Evolutionary conservation across 2,113 vertebrate genomes (phyloP).

Genomic region (Anas platyrhynchos): DNA sequence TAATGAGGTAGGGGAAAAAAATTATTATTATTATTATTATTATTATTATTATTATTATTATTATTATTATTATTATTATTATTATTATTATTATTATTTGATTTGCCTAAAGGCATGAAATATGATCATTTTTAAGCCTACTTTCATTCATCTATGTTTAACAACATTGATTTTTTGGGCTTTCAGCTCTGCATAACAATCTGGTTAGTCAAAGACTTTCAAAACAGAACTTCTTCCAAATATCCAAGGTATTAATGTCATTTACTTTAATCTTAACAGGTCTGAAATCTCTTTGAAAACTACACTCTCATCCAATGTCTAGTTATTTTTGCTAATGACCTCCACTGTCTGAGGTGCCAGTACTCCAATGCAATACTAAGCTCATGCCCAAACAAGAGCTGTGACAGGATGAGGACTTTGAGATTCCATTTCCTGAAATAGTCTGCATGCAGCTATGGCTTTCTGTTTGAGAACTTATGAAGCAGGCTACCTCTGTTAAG

Average conservation of each 20-base stretch:
- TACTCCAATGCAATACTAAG: neutral
- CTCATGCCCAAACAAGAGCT: neutral
- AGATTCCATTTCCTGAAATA: neutral
- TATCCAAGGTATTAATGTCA: neutral
- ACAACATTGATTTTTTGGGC: neutral
- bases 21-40: too few relatives aligned
- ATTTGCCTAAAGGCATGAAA: neutral
- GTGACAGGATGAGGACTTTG: neutral
- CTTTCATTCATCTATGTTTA: neutral
- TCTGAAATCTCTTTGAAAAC: neutral
- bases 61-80: too few relatives aligned
- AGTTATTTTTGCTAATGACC: neutral
- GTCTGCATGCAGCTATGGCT: neutral
- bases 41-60: too few relatives aligned
- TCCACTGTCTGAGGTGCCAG: neutral
- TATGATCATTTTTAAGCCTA: neutral
- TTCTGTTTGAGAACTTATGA: neutral
- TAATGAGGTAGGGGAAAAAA: neutral
- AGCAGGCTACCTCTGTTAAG: accelerated
- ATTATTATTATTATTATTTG: neutral
- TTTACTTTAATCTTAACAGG: neutral
- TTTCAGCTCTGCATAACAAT: neutral
- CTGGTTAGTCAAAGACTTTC: neutral
- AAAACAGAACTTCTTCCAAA: neutral
- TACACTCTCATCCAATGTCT: accelerated